Base-by-base conservation (phyloP, 2,888 invertebrate species). In the Tiliacea citrago region DNA sequence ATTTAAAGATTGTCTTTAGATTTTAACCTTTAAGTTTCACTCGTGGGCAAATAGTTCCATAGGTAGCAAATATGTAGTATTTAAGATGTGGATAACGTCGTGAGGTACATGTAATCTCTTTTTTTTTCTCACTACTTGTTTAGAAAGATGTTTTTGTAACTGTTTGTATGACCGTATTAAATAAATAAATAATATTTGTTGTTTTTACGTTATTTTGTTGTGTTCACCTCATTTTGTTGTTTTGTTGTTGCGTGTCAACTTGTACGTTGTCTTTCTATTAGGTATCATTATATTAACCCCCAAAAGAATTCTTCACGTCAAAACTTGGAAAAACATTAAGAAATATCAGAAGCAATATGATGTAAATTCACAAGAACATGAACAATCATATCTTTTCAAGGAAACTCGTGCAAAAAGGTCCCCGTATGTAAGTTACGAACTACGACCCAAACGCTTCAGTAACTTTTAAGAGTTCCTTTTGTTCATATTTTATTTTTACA, bases 401-500 rank as follows among this genome's bases (percentile, higher is more conserved):
- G 18, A 53, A 58, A 62, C 2, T 67, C 21, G 29, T 62, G 29
- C 21, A 35, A 35, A 42, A 68, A 39, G 39, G n/a, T n/a, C 4
- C 45, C n/a, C 13, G 21, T 24, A 21, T 39, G n/a, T 57, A 45
- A 67, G 45, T 63, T 42, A 51, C n/a, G 29, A 67, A 68, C 55
- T 62, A n/a, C 47, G 81, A 51, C 24, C 39, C 29, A 13, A 57
- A 24, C 67, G 62, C 58, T 70, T 67, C 57, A 62, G 49, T 71
- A 57, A 72, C 63, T 78, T 62, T 57, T 24, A 55, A 49, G 49
- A 51, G 49, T 58, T 45, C 49, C 51, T 65, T 73, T 79, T 79
- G 67, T 73, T 79, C 69, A 67, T 79, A 57, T 70, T 67, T 70
- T 58, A 68, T 58, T 72, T 8, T 2, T 24, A 53, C n/a, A 12